Percentiles rank a stretch among this genome's conserved stretches.
These are phyloP conservation scores for Cerceris rybyensis DNA, from an alignment of 2,888 invertebrate species.

Conservation along the genomic window DNA sequence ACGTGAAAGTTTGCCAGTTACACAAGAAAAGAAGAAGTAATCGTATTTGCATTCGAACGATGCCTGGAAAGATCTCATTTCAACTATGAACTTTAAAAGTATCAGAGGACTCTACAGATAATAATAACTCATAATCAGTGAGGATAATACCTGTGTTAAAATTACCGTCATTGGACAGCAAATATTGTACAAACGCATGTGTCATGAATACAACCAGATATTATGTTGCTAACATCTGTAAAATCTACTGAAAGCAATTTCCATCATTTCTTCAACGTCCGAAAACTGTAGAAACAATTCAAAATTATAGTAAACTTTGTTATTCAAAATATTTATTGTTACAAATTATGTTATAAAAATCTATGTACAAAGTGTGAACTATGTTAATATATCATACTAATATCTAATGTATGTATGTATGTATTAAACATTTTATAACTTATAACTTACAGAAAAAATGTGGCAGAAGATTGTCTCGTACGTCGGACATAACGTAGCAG, in stretches of 20 bases:
- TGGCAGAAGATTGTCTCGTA: too few species aligned
- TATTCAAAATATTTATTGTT: too few species aligned
- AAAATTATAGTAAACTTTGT: not conserved
- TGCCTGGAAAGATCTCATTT: constrained; percentile 5
- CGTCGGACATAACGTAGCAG: too few species aligned
- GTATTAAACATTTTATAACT: not conserved
- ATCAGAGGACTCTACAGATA: not conserved
- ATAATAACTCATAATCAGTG: not conserved
- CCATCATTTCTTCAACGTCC: not conserved
- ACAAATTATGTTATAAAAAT: not conserved
- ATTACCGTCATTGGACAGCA: not conserved
- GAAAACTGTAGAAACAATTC: not conserved
- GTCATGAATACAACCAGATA: not conserved
- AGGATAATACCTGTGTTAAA: not conserved
- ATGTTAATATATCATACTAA: not conserved
- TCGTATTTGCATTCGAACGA: constrained; percentile 5
- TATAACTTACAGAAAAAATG: not conserved
- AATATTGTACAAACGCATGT: too few species aligned
- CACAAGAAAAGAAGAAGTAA: not conserved
- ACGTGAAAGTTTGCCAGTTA: not conserved
- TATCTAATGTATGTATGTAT: not conserved
- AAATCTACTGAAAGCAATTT: not conserved
- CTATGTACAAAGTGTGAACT: not conserved
- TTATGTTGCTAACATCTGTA: not conserved
- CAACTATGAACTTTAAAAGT: not conserved